A percentile compares a stretch with the other conserved stretches of the same genome.
These are phyloP conservation scores for Streptopelia turtur DNA, from an alignment of 2,797 vertebrate genomes.

Conservation along the genomic window DNA sequence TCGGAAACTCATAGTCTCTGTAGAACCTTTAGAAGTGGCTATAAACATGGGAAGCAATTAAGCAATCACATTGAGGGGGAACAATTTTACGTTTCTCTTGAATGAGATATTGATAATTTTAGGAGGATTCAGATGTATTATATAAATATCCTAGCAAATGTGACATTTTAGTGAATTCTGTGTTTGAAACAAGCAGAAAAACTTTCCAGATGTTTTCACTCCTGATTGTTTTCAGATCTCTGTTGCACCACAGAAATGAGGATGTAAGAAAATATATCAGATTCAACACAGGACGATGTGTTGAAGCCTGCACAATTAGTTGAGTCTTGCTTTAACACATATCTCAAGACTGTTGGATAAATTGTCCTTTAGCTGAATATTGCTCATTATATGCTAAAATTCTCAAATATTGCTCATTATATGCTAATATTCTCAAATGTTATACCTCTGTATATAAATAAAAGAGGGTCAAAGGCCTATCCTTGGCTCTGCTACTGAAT, in stretches of 20 bases:
- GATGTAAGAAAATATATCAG: background rate
- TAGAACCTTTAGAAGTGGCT: background rate
- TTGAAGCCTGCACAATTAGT: too few species aligned
- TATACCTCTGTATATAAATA: background rate
- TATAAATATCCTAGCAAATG: background rate
- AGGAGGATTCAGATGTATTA: background rate
- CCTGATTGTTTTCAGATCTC: background rate
- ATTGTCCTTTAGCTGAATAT: too few species aligned
- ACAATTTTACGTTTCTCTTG: background rate
- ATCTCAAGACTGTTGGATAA: too few species aligned
- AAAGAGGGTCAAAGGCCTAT: background rate
- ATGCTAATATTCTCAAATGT: background rate
- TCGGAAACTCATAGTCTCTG: background rate
- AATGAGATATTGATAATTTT: background rate
- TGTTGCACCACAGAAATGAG: background rate
- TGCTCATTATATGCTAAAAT: too few species aligned
- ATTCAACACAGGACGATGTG: background rate
- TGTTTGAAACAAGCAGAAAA: background rate
- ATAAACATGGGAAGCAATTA: background rate
- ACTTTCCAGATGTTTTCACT: background rate
- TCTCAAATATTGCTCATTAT: too few species aligned
- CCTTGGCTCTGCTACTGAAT: background rate
- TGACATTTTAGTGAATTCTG: background rate
- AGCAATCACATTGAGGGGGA: background rate
- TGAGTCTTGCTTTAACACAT: too few species aligned